phyloP scores from a whole-genome alignment of 2,797 vertebrate genomes.

The Anomalospiza imberbis region DNA sequence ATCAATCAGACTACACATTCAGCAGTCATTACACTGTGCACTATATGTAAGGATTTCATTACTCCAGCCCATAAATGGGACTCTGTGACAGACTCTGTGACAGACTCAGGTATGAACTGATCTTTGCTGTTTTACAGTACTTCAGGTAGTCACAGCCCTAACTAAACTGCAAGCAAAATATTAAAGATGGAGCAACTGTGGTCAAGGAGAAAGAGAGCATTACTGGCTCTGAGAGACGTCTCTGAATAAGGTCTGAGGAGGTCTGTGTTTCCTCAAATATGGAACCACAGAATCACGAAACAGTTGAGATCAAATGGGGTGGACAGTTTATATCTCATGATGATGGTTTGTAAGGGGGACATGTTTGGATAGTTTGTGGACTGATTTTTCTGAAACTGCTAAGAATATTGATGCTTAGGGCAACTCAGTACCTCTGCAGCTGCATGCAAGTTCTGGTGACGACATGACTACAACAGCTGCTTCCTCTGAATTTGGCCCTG shows the following conservation, averaged over 20 bases:
- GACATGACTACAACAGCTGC: neutral
- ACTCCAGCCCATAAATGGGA: neutral
- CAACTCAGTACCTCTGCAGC: neutral
- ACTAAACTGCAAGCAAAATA: neutral
- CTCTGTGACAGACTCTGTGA: neutral
- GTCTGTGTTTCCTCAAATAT: neutral
- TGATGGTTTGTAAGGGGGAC: neutral
- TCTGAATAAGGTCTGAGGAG: neutral
- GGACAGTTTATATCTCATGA: neutral
- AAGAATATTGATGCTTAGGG: neutral
- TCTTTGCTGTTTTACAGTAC: neutral
- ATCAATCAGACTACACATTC: neutral
- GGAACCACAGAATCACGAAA: neutral
- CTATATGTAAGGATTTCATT: neutral
- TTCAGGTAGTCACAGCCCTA: neutral
- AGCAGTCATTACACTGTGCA: neutral
- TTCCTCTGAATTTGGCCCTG: neutral
- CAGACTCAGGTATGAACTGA: neutral
- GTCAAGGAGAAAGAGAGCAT: neutral
- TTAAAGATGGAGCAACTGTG: neutral
- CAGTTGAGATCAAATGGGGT: fast-evolving
- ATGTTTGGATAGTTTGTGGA: neutral
- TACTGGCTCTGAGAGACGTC: neutral
- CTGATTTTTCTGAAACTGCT: neutral
- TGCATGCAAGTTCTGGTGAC: neutral